Evolutionary conservation across 2,797 vertebrate genomes (phyloP), one percentile per base, ranked within the genome.

Genomic region (Crypturellus tataupa): DNA sequence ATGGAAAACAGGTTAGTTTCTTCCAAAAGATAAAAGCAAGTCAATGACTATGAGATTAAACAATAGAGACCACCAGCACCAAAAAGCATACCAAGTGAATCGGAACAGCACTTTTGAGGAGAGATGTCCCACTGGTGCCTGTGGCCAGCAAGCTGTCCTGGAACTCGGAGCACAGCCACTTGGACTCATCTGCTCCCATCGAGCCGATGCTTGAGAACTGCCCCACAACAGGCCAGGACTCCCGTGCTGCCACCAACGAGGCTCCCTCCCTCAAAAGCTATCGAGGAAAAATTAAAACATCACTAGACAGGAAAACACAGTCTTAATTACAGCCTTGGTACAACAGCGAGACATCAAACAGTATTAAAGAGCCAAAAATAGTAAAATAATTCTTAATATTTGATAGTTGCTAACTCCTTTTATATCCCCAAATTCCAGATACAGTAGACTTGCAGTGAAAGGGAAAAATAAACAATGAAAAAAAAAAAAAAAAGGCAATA

Each of bases 191-290:
- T 64, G 97, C 78, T 78, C 99, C 99, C 98, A 99, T 92, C 4
- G 99, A 99, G 60, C 99, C 99, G 0, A 99, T 99, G 97, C 99
- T 99, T 75, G 99, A 99, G 95, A 99, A 99, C 96, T 99, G 99
- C 18, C 98, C 99, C 88, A 99, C 96, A 46, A 99, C 73, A 2
- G 99, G 98, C 99, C 99, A 99, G 35, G 73, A 87, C 39, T 99
- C 98, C 2, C 97, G 95, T 0, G 94, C 90, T 3, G 98, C 85
- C 15, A 97, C 2, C 6, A 98, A 87, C 0, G 93, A 72, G 20
- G 98, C 72, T 59, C 98, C 97, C 1, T 98, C 98, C 42, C 91
- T 97, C 95, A 99, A 93, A 89, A 99, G 96, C 99, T 99, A 81
- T 72, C 12, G 55, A 82, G 3, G 6, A 44, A 35, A 46, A 91